Conservation (phyloP, 2,888 invertebrate species). For the Agrotis ipsilon region DNA sequence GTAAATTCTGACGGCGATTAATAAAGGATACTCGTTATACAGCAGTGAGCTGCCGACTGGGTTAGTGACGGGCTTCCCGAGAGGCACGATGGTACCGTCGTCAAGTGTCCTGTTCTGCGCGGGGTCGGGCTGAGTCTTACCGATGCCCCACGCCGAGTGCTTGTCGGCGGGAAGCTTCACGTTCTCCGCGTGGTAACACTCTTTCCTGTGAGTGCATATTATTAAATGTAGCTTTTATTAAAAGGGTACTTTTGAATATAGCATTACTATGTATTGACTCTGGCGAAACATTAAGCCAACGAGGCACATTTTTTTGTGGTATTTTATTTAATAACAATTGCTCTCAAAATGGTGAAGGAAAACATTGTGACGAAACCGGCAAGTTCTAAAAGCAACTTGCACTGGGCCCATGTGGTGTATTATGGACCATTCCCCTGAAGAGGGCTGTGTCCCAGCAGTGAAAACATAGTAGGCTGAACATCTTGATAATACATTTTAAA, state of each 20-base stretch:
- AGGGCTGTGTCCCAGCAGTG: too few species aligned
- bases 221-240: not conserved
- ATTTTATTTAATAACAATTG: too few species aligned
- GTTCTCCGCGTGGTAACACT: constrained; percentile 93
- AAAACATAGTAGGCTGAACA: too few species aligned
- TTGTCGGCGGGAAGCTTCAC: constrained; percentile 95
- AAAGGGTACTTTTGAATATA: not conserved
- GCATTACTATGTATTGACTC: not conserved
- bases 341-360: too few species aligned
- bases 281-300: too few species aligned
- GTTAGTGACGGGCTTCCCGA: constrained; percentile 92
- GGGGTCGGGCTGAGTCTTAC: constrained; percentile 96
- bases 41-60: constrained; percentile 91
- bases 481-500: not conserved
- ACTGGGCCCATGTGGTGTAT: too few species aligned
- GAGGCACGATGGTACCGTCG: constrained; percentile 95
- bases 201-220: constrained; percentile 91
- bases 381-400: too few species aligned
- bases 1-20: constrained; percentile 9
- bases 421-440: too few species aligned
- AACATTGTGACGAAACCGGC: too few species aligned
- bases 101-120: constrained; percentile 86
- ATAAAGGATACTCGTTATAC: constrained; percentile 98
- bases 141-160: constrained; percentile 97
- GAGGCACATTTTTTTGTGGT: too few species aligned